These are phyloP conservation scores for Tangara arthus DNA, from an alignment of 2,797 vertebrate genomes.

Conservation along the genomic window DNA sequence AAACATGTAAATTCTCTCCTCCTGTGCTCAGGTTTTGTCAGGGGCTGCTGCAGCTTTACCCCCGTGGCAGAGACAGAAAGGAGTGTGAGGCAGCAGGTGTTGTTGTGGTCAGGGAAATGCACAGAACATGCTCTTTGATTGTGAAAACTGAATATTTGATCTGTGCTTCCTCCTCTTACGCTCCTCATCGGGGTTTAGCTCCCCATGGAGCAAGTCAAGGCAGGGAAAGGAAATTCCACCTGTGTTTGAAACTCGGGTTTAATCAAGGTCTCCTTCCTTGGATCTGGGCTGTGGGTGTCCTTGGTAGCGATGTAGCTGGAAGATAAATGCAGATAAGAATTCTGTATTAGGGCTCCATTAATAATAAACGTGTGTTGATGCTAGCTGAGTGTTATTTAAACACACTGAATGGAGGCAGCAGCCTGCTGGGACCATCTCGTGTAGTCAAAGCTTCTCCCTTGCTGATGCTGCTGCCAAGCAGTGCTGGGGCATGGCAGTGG, in stretches of 20 bases:
- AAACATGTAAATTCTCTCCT: neutral
- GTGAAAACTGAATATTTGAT: neutral
- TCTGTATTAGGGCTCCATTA: slow-evolving; percentile 51
- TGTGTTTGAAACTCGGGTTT: slow-evolving; percentile 34
- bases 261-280: slow-evolving; percentile 41
- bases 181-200: slow-evolving; percentile 9
- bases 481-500: rapidly evolving
- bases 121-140: neutral
- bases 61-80: neutral
- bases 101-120: neutral
- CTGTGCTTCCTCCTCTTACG: neutral
- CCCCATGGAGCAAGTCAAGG: slow-evolving; percentile 33
- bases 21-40: neutral
- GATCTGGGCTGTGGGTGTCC: slow-evolving; percentile 29
- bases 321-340: slow-evolving; percentile 59
- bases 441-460: neutral
- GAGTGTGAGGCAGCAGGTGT: neutral
- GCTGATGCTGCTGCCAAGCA: neutral
- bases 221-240: slow-evolving; percentile 36
- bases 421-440: neutral
- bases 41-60: neutral
- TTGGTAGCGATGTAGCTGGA: slow-evolving; percentile 41
- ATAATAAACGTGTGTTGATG: slow-evolving; percentile 71
- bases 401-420: slow-evolving; percentile 11
- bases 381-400: slow-evolving; percentile 67